Conservation (phyloP, 1,140 invertebrate species). For the Aphelenchoides fujianensis region DNA sequence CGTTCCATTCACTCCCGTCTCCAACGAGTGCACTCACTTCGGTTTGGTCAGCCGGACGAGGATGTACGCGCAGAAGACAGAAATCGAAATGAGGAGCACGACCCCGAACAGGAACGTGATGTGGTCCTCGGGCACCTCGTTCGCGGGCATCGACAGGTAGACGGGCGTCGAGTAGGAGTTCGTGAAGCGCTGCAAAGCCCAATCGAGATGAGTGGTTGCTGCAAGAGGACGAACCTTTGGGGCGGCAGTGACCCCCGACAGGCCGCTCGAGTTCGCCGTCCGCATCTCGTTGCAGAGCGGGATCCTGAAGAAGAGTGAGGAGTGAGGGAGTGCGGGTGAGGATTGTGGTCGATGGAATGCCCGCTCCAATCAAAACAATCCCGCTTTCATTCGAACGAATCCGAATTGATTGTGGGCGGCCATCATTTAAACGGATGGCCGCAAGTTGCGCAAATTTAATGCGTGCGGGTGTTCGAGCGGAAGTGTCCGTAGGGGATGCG, state of each 20-base stretch:
- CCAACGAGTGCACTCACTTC: neutral
- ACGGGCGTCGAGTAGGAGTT: constrained; percentile 18
- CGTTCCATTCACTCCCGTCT: neutral
- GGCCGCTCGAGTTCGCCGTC: too few relatives aligned
- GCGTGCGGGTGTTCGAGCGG: constrained; percentile 10
- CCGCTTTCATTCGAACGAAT: too few relatives aligned
- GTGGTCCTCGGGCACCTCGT: constrained; percentile 20
- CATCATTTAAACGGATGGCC: too few relatives aligned
- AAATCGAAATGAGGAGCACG: constrained; percentile 4
- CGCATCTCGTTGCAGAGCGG: constrained; percentile 20
- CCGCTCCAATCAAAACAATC: too few relatives aligned
- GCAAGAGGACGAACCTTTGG: neutral
- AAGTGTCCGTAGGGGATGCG: too few relatives aligned
- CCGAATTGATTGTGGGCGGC: too few relatives aligned
- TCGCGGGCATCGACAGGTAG: neutral
- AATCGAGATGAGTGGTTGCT: constrained; percentile 1
- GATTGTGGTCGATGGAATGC: too few relatives aligned
- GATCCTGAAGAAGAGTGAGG: constrained; percentile 9
- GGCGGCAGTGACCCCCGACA: neutral
- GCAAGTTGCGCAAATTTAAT: neutral
- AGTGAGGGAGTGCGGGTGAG: too few relatives aligned
- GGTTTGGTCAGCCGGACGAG: constrained; percentile 16
- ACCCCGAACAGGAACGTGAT: constrained; percentile 7
- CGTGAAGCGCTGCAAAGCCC: neutral
- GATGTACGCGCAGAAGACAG: constrained; percentile 9